phyloP scores from a whole-genome alignment of 2,888 invertebrate species.

The Macrosoma leucophasiata region DNA sequence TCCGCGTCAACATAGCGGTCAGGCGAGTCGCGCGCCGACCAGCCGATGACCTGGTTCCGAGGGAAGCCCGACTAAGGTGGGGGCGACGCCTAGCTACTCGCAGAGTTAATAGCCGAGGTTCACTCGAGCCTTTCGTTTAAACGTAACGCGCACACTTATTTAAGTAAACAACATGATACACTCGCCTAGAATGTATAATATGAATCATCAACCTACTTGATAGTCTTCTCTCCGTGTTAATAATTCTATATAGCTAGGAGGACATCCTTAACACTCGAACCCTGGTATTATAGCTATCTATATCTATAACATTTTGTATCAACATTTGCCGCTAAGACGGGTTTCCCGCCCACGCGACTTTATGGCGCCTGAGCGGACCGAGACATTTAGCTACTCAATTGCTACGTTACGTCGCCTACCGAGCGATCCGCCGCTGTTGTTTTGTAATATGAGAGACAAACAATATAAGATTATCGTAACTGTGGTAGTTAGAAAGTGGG shows the following conservation, averaged over 20 bases:
- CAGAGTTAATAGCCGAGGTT: too few species aligned
- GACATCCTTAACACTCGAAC: neutral
- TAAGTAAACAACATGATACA: too few species aligned
- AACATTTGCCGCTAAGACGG: slow-evolving; percentile 59
- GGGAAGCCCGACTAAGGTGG: slow-evolving; percentile 55
- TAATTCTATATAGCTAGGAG: neutral
- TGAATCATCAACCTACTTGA: neutral
- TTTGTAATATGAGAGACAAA: slow-evolving; percentile 2
- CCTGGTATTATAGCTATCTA: slow-evolving; percentile 9
- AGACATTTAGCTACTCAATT: slow-evolving; percentile 51
- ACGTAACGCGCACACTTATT: too few species aligned
- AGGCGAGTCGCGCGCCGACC: slow-evolving; percentile 35
- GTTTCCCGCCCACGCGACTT: slow-evolving; percentile 73
- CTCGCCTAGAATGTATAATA: neutral
- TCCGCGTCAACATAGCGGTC: slow-evolving; percentile 41
- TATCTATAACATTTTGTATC: slow-evolving; percentile 33
- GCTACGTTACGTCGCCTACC: slow-evolving; percentile 38
- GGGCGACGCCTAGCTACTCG: slow-evolving; percentile 32
- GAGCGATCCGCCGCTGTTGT: slow-evolving; percentile 15
- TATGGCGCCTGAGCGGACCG: slow-evolving; percentile 60
- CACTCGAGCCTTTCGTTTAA: too few species aligned
- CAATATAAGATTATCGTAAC: slow-evolving; percentile 2
- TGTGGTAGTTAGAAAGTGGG: slow-evolving; percentile 8
- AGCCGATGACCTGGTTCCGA: slow-evolving; percentile 66
- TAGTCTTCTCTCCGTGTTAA: slow-evolving; percentile 1